phyloP scores from a whole-genome alignment of 2,888 invertebrate species.

The Seladonia tumulorum region DNA sequence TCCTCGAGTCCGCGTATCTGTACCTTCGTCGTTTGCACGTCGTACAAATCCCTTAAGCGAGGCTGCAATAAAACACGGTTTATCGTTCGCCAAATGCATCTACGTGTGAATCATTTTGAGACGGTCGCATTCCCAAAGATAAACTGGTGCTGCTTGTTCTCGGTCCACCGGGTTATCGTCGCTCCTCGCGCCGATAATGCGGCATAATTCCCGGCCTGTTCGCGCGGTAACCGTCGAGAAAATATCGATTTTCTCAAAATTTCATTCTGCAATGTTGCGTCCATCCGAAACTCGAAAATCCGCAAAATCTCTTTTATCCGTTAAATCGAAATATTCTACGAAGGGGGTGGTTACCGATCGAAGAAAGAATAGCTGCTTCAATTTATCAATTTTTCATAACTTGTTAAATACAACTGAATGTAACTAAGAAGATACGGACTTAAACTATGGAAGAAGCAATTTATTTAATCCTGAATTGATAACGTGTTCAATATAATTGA shows the following conservation, averaged over 20 bases:
- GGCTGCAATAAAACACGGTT: constrained; percentile 79
- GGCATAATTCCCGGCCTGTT: constrained; percentile 29
- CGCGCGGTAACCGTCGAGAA: background rate
- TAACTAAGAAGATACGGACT: too few relatives aligned
- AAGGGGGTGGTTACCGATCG: background rate
- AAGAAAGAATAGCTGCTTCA: background rate
- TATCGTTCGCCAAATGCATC: constrained; percentile 75
- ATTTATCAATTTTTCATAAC: too few relatives aligned
- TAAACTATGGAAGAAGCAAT: too few relatives aligned
- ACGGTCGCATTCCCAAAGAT: constrained; percentile 46
- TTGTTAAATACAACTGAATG: too few relatives aligned
- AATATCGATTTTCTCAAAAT: constrained; percentile 7
- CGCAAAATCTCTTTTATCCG: too few relatives aligned
- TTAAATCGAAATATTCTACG: too few relatives aligned
- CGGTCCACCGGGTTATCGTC: constrained; percentile 26
- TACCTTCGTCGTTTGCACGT: constrained; percentile 80
- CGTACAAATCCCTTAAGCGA: constrained; percentile 80
- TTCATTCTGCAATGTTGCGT: background rate
- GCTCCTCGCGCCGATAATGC: constrained; percentile 10
- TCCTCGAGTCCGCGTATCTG: constrained; percentile 73
- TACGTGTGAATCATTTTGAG: constrained; percentile 64
- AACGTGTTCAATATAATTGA: too few relatives aligned
- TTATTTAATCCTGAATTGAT: too few relatives aligned
- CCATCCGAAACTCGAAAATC: background rate
- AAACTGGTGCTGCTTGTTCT: constrained; percentile 55